phyloP scores from a whole-genome alignment of 2,113 vertebrate species.

The Pseudopipra pipra region DNA sequence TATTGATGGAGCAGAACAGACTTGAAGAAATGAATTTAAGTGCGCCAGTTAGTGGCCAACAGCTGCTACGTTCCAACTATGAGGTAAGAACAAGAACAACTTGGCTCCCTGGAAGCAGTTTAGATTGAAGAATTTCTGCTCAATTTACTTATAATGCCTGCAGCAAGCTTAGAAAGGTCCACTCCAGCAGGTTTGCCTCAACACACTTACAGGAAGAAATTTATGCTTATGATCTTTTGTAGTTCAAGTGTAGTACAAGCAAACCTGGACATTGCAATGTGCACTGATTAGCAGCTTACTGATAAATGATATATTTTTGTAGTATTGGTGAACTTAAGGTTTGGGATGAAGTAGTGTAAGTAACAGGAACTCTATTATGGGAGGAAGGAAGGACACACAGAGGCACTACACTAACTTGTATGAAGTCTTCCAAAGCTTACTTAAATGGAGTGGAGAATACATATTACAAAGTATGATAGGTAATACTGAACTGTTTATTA shows the following conservation, averaged over 20 bases:
- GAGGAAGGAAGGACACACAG: background rate
- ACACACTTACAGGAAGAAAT: background rate
- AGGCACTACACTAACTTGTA: background rate
- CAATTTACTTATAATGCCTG: background rate
- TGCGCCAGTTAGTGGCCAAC: background rate
- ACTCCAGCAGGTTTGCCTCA: background rate
- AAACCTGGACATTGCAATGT: background rate
- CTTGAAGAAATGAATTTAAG: background rate
- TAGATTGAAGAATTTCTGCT: background rate
- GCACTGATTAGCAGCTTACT: background rate
- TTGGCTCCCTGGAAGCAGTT: background rate
- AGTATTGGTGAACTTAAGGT: background rate
- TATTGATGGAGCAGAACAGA: background rate
- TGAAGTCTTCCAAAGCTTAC: background rate
- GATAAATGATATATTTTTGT: background rate
- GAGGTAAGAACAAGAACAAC: background rate
- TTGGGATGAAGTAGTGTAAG: background rate
- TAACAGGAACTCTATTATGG: background rate
- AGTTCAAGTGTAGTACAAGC: background rate
- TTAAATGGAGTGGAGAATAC: background rate
- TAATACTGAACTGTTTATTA: background rate
- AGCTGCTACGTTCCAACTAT: background rate
- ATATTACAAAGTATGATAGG: background rate
- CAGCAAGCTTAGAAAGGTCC: background rate
- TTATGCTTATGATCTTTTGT: background rate